Base-by-base conservation (phyloP, 1,140 invertebrate species). In the Calephelis nemesis region DNA sequence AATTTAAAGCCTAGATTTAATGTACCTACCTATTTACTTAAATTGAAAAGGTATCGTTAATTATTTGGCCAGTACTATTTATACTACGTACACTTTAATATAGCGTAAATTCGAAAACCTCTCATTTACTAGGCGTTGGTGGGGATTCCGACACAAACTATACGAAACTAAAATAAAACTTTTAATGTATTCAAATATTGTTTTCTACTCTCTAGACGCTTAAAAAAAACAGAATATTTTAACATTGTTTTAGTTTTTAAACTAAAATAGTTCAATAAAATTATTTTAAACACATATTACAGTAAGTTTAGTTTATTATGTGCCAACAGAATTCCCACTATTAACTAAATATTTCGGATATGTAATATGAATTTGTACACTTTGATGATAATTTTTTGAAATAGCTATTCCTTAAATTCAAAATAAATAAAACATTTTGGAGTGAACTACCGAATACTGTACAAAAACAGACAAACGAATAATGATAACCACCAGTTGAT, bases 371-470 rank as follows among this genome's bases (percentile, higher is more conserved):
- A 48, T 70, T 69, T 74, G 68, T 68, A 74, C 71, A 76, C 63
- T 69, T 30, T 63, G 54, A 63, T n/a, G 63, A 30, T 48, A 58
- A 42, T 63, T 65, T 47, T 50, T 45, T 45, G 42, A 7, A 45
- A 45, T 13, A 63, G 10, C 19, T 15, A 52, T 15, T 47, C 63
- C 62, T 63, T 60, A 63, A 42, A 63, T 63, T 47, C 30, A 45
- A 40, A 47, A 40, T 15, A 63, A 62, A 58, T 19, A 58, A 58
- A 58, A 58, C 19, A 12, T 47, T 47, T 67, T 12, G 13, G 47
- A 60, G 50, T 49, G 12, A 77, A 77, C 73, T 77, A 77, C 73
- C 75, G 75, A 69, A 75, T 72, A 9, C 42, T 71, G 19, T 70
- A 70, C 7, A 71, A 68, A 67, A 77, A 48, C 67, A 74, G 45